Percentiles rank a stretch among this genome's conserved stretches.
These are phyloP conservation scores for Cryptus armator DNA, from an alignment of 2,888 invertebrate species.

Conservation along the genomic window DNA sequence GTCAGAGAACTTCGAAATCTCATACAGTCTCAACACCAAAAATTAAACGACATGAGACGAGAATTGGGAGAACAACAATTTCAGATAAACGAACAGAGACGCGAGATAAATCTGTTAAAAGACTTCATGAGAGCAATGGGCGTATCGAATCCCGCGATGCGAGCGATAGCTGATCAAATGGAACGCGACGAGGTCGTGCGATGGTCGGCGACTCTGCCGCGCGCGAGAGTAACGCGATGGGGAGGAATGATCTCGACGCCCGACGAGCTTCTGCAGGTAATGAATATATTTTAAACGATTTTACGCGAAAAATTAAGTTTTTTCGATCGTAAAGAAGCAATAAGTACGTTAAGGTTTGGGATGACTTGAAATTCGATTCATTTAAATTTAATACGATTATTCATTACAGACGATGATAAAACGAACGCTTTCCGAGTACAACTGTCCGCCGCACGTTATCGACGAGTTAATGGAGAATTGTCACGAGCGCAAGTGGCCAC, in stretches of 20 bases:
- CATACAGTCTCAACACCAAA: conserved; percentile 94
- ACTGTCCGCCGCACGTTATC: conserved; percentile 96
- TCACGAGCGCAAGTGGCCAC: conserved; percentile 98
- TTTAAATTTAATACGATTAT: neutral
- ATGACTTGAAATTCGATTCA: neutral
- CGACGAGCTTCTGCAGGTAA: conserved; percentile 95
- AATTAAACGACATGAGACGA: conserved; percentile 94
- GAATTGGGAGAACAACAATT: conserved; percentile 95
- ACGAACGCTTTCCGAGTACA: conserved; percentile 95
- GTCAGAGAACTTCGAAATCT: conserved; percentile 94
- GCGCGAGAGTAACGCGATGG: conserved; percentile 97
- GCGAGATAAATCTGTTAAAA: conserved; percentile 95
- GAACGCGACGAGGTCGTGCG: conserved; percentile 96
- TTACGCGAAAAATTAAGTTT: neutral
- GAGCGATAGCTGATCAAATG: conserved; percentile 97
- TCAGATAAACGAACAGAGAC: conserved; percentile 94
- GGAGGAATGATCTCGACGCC: conserved; percentile 99
- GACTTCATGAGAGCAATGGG: conserved; percentile 98
- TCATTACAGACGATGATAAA: conserved; percentile 94
- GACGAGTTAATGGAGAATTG: conserved; percentile 99
- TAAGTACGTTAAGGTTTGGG: neutral
- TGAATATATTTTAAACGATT: neutral
- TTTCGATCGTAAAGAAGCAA: neutral
- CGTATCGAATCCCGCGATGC: conserved; percentile 96
- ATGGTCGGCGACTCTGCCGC: conserved; percentile 93